Conservation (phyloP, 2,888 invertebrate genomes). For the Diploptera punctata region DNA sequence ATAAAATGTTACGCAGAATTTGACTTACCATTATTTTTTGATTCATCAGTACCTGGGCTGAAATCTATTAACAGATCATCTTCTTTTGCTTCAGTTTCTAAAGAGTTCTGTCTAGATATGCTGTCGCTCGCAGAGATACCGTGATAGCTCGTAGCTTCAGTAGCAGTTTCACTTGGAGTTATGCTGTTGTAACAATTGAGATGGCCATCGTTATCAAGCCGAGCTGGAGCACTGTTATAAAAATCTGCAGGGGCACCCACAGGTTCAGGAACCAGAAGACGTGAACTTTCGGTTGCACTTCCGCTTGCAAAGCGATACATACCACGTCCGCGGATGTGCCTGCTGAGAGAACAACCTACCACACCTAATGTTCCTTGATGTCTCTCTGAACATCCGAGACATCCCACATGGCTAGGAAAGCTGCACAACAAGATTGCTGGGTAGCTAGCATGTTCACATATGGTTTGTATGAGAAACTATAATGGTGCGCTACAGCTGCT, state of each 20-base stretch:
- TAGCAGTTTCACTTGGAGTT: conserved; percentile 9
- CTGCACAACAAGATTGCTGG: conserved; percentile 69
- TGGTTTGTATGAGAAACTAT: conserved; percentile 93
- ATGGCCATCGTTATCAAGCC: conserved; percentile 19
- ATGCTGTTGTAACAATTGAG: conserved; percentile 32
- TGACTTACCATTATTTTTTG: neutral
- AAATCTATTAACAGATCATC: conserved; percentile 21
- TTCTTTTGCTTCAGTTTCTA: neutral
- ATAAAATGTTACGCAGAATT: neutral
- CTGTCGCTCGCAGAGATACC: neutral
- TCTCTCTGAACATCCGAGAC: conserved; percentile 95
- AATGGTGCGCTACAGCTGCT: conserved; percentile 94
- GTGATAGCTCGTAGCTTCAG: conserved; percentile 10
- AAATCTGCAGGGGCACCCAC: conserved; percentile 1
- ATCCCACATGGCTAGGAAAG: conserved; percentile 94
- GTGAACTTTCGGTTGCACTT: conserved; percentile 39
- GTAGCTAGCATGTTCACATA: conserved; percentile 62
- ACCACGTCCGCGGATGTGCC: conserved; percentile 74
- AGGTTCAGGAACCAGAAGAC: conserved; percentile 37
- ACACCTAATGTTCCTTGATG: conserved; percentile 92
- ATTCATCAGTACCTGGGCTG: conserved; percentile 19
- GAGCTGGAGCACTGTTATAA: conserved; percentile 39
- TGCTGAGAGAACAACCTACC: conserved; percentile 74
- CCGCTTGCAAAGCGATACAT: conserved; percentile 41
- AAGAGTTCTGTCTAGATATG: neutral